Base-by-base conservation (phyloP, 2,888 invertebrate genomes). In the Plagodis dolabraria region DNA sequence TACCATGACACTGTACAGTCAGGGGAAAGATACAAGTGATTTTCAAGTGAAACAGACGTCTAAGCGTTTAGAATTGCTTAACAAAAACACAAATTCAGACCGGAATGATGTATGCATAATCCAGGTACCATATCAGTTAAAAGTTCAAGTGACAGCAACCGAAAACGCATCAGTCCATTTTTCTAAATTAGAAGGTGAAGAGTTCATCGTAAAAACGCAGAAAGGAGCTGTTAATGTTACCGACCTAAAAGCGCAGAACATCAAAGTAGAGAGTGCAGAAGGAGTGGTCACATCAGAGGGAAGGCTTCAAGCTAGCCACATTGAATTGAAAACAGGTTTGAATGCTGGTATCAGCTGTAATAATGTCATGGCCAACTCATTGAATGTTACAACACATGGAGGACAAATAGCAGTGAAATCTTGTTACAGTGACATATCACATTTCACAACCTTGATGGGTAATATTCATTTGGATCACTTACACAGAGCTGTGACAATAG, bases 31-130 rank as follows among this genome's bases (percentile, higher is more conserved):
- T 51, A 83, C 83, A 0, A 83, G 83, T 62, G 92, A 92, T 77
- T 92, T 93, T 64, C 89, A 89, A 74, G 87, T 93, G 9, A 93
- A 93, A 74, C 93, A 92, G 70, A 83, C 87, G 0, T 88, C 91
- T 0, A 93, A 93, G 65, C 86, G 92, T 0, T 67, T 93, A 53
- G 93, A 93, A 66, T 72, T 93, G 9, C 74, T 91, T 9, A 92
- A 92, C 63, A 90, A 90, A 61, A 92, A 89, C 57, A 88, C 80
- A 1, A 68, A 82, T 5, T 83, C 88, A 0, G 89, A 89, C 53
- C 75, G 84, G 34, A 89, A 90, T 57, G 93, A 93, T 53, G 86
- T 93, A 1, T 93, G 93, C 60, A 70, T 93, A 57, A 87, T 93
- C 72, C 86, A 87, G 68, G 88, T 93, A 44, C 93, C 93, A n/a